These are phyloP conservation scores for Cheilosia variabilis DNA, from an alignment of 2,888 invertebrate genomes.

Conservation along the genomic window DNA sequence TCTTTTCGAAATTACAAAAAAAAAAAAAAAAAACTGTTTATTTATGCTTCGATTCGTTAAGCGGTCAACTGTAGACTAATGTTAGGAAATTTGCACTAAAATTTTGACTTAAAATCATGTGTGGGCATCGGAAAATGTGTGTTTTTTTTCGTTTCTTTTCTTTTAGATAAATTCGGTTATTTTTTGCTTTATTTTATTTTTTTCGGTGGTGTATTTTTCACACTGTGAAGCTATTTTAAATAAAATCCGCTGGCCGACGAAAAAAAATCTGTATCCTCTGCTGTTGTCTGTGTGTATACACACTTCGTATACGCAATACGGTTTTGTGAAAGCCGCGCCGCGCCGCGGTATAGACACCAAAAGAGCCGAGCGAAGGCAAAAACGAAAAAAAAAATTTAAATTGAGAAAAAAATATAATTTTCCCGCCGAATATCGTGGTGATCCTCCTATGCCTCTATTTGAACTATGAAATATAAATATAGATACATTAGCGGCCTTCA, in stretches of 20 bases:
- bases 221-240: conserved; percentile 61
- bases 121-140: conserved; percentile 57
- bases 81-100: conserved; percentile 58
- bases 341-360: conserved; percentile 4
- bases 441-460: conserved; percentile 42
- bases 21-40: conserved; percentile 48
- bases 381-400: not conserved
- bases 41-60: conserved; percentile 71
- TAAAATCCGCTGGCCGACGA: conserved; percentile 26
- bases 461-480: conserved; percentile 60
- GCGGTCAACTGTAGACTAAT: conserved; percentile 71
- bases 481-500: conserved; percentile 55
- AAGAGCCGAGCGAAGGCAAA: conserved; percentile 1
- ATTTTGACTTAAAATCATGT: conserved; percentile 69
- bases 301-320: conserved; percentile 22
- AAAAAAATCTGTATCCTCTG: not conserved
- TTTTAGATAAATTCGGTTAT: conserved; percentile 32
- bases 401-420: conserved; percentile 19
- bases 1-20: conserved; percentile 21
- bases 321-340: not conserved
- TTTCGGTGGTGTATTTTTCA: conserved; percentile 35
- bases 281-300: not conserved
- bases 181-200: conserved; percentile 22
- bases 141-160: conserved; percentile 11
- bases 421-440: conserved; percentile 47